phyloP scores from a whole-genome alignment of 1,140 invertebrate species.

The Lucilia sericata region DNA sequence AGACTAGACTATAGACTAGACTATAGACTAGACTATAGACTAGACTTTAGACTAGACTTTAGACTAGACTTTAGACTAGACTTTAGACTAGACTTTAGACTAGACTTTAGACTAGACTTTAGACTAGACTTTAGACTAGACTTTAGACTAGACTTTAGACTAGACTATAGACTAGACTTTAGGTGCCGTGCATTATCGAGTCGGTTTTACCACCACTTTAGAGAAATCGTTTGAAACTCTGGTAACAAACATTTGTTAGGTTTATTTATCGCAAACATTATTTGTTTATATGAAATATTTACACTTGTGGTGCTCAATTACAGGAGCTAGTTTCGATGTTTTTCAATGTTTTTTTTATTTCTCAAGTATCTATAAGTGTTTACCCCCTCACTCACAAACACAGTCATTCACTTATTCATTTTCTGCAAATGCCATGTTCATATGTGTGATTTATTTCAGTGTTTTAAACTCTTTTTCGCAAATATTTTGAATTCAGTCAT shows the following conservation, averaged over 20 bases:
- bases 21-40: too few species aligned
- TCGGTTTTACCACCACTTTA: too few species aligned
- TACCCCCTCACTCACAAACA: background rate
- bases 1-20: too few species aligned
- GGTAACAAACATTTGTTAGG: background rate
- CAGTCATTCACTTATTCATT: background rate
- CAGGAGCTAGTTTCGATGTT: background rate
- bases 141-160: too few species aligned
- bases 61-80: too few species aligned
- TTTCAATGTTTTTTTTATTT: background rate
- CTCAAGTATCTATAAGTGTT: background rate
- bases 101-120: too few species aligned
- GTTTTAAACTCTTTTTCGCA: background rate
- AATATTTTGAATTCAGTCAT: background rate
- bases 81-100: too few species aligned
- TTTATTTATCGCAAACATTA: slow-evolving; percentile 11
- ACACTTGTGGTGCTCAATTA: slow-evolving; percentile 15
- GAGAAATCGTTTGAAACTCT: too few species aligned
- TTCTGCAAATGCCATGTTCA: background rate
- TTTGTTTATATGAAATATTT: slow-evolving; percentile 14
- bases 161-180: too few species aligned
- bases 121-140: too few species aligned
- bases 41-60: too few species aligned
- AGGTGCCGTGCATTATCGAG: too few species aligned
- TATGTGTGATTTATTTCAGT: background rate